Conservation (phyloP, 1,140 invertebrate genomes). For the Caligus rogercresseyi region DNA sequence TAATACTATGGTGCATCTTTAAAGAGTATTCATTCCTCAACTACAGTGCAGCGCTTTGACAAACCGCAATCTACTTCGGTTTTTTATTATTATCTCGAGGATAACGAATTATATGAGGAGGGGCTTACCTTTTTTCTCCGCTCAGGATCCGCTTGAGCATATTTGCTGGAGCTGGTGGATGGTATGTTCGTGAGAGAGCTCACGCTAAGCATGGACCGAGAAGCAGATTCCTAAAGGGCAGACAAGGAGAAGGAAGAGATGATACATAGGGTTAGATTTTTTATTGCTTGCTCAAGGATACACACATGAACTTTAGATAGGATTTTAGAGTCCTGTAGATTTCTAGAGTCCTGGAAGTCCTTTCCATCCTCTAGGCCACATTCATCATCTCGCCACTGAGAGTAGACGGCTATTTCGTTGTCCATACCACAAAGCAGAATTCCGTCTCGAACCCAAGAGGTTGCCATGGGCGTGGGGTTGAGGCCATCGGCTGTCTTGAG, state of each 20-base stretch:
- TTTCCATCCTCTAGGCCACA: neutral
- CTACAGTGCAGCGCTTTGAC: too few relatives aligned
- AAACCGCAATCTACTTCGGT: too few relatives aligned
- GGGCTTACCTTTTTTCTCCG: neutral
- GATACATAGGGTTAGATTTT: neutral
- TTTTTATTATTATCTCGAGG: too few relatives aligned
- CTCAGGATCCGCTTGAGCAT: neutral
- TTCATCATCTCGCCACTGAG: constrained; percentile 67
- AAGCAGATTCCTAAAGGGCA: neutral
- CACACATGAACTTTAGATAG: neutral
- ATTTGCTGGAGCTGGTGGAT: too few relatives aligned
- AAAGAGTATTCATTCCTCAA: too few relatives aligned
- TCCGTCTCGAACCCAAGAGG: constrained; percentile 94
- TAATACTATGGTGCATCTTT: too few relatives aligned
- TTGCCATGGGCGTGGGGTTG: constrained; percentile 88
- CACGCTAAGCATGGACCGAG: neutral
- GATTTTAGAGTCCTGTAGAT: constrained; percentile 36
- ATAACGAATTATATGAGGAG: too few relatives aligned
- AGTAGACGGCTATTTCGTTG: constrained; percentile 98
- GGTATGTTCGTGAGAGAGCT: neutral
- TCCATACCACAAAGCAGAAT: constrained; percentile 97
- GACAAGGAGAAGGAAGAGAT: neutral
- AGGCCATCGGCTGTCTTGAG: constrained; percentile 83
- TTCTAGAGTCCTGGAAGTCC: constrained; percentile 48
- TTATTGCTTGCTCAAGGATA: too few relatives aligned